Evolutionary conservation across 2,113 vertebrate species (phyloP).

Genomic region (Thermophis baileyi): DNA sequence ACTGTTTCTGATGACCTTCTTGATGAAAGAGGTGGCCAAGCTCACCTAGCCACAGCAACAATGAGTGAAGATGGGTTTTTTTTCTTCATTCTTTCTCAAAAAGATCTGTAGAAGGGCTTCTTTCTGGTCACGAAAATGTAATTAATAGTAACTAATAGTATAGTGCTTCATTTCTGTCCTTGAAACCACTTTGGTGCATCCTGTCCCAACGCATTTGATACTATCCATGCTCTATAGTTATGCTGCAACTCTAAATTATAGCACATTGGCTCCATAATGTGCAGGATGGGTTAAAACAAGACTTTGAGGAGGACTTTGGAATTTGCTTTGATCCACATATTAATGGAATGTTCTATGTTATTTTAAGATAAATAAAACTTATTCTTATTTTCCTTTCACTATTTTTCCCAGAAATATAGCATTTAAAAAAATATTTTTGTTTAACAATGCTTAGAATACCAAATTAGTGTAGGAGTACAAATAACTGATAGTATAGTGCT

Average conservation of each 20-base stretch:
- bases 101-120: not conserved
- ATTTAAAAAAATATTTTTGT: not conserved
- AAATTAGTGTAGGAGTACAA: not conserved
- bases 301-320: not conserved
- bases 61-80: not conserved
- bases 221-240: not conserved
- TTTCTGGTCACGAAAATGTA: not conserved
- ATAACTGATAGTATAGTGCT: not conserved
- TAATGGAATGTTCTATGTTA: not conserved
- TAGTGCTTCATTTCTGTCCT: not conserved
- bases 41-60: not conserved
- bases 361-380: not conserved
- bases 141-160: not conserved
- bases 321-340: not conserved
- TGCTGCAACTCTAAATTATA: not conserved
- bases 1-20: not conserved
- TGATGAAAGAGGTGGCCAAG: not conserved
- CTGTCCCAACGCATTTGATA: not conserved
- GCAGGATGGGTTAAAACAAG: not conserved
- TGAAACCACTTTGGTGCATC: not conserved
- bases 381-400: not conserved
- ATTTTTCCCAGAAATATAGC: not conserved
- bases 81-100: not conserved
- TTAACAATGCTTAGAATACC: not conserved
- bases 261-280: not conserved